Evolutionary conservation across 2,113 vertebrate genomes (phyloP).

Genomic region (Campylorhamphus procurvoides): DNA sequence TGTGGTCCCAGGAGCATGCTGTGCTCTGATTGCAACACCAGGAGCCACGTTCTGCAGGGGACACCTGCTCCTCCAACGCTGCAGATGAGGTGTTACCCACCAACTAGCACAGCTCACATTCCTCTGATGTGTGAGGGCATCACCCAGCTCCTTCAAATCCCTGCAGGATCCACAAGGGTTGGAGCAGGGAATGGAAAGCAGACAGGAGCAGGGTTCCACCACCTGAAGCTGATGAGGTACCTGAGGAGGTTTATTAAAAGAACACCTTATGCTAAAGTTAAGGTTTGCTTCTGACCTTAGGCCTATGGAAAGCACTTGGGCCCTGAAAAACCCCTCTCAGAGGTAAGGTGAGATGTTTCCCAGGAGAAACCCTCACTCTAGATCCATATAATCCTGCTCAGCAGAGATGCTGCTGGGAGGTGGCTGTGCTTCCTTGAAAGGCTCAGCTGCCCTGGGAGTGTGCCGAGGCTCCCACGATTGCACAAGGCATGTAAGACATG

Average conservation of each 20-base stretch:
- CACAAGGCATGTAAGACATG: not conserved
- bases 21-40: not conserved
- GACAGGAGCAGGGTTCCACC: not conserved
- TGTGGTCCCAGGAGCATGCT: not conserved
- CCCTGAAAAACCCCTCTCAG: not conserved
- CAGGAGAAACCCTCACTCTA: not conserved
- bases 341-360: not conserved
- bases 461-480: accelerated
- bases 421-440: accelerated
- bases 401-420: not conserved
- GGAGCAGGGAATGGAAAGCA: not conserved
- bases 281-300: not conserved
- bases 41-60: not conserved
- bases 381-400: not conserved
- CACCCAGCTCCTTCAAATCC: not conserved
- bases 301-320: not conserved
- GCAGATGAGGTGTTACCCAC: accelerated
- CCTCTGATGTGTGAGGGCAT: accelerated
- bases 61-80: accelerated
- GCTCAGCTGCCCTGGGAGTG: accelerated
- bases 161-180: not conserved
- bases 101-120: accelerated
- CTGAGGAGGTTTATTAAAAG: not conserved
- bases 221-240: not conserved
- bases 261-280: not conserved